Percentiles rank a stretch among this genome's conserved stretches.
phyloP scores from a whole-genome alignment of 2,113 vertebrate genomes.

The Bagarius yarrelli region DNA sequence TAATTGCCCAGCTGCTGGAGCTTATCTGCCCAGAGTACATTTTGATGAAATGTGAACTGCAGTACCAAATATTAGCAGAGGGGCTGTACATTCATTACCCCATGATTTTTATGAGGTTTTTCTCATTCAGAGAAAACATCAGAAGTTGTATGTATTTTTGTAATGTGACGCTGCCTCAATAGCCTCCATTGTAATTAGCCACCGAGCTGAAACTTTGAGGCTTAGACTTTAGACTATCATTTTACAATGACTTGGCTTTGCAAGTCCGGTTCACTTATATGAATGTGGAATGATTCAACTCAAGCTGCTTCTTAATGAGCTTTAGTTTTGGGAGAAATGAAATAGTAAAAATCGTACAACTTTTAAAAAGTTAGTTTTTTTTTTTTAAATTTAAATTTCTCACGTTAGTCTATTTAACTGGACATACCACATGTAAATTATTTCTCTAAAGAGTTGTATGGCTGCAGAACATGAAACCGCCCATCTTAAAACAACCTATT shows the following conservation, averaged over 20 bases:
- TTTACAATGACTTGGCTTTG: background rate
- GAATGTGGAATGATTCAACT: background rate
- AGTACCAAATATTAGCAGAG: background rate
- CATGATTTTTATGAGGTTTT: background rate
- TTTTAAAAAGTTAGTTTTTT: too few relatives aligned
- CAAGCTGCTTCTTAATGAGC: background rate
- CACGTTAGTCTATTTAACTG: background rate
- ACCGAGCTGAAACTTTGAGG: conserved; percentile 32
- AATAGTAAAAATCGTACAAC: too few relatives aligned
- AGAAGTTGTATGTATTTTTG: conserved; percentile 19
- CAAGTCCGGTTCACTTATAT: background rate
- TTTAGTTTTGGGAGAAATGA: background rate
- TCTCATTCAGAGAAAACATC: background rate
- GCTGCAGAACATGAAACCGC: too few relatives aligned
- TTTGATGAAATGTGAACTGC: conserved; percentile 3
- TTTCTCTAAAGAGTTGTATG: too few relatives aligned
- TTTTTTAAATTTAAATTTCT: too few relatives aligned
- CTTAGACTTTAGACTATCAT: background rate
- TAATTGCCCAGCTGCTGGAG: conserved; percentile 7
- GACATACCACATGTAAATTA: background rate
- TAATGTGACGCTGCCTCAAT: conserved; percentile 3
- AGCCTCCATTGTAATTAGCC: conserved; percentile 30
- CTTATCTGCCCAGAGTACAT: background rate
- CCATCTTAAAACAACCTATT: too few relatives aligned
- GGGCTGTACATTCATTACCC: background rate